phyloP scores from a whole-genome alignment of 2,888 invertebrate species.

The Drosophila neonasuta region DNA sequence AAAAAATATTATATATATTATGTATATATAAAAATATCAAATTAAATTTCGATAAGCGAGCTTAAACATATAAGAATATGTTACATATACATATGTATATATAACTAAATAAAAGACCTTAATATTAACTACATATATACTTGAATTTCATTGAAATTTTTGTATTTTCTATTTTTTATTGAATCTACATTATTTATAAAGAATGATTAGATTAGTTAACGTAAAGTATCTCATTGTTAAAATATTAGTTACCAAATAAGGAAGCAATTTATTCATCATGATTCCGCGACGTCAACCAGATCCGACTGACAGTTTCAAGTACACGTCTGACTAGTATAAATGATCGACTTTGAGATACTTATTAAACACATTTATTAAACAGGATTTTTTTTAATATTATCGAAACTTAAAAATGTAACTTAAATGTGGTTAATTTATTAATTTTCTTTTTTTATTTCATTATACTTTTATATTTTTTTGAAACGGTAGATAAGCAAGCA shows the following conservation, averaged over 20 bases:
- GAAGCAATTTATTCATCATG: conserved; percentile 27
- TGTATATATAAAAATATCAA: too few species aligned
- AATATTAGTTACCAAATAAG: conserved; percentile 23
- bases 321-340: neutral
- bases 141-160: conserved; percentile 13
- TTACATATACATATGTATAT: too few species aligned
- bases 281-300: conserved; percentile 9
- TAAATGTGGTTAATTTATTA: too few species aligned
- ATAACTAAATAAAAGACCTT: too few species aligned
- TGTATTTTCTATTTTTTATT: neutral
- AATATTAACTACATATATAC: neutral
- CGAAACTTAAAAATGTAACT: too few species aligned
- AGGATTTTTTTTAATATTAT: too few species aligned
- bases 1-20: too few species aligned
- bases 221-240: conserved; percentile 20
- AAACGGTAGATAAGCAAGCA: neutral
- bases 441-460: too few species aligned
- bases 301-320: conserved; percentile 22
- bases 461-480: neutral
- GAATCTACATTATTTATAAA: conserved; percentile 4
- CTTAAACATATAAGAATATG: too few species aligned
- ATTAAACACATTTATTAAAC: neutral
- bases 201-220: conserved; percentile 36
- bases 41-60: too few species aligned
- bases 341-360: neutral